phyloP scores from a whole-genome alignment of 2,888 invertebrate species.

The Scaeva pyrastri region DNA sequence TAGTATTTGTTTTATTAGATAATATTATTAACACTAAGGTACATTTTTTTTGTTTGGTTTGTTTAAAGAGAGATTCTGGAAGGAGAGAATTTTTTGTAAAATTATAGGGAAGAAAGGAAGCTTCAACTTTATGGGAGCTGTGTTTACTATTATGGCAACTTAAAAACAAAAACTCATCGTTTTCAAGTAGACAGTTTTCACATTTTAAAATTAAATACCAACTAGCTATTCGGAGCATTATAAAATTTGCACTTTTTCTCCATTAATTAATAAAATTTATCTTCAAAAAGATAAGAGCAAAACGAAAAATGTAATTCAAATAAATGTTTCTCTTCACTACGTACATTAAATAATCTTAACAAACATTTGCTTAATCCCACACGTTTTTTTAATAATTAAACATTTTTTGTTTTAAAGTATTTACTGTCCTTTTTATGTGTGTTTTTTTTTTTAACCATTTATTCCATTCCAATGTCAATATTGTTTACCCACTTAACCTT shows the following conservation, averaged over 20 bases:
- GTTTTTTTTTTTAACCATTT: constrained; percentile 16
- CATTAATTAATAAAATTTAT: too few relatives aligned
- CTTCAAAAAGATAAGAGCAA: too few relatives aligned
- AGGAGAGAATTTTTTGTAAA: not conserved
- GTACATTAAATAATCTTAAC: too few relatives aligned
- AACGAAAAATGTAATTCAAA: too few relatives aligned
- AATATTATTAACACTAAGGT: constrained; percentile 17
- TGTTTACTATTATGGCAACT: constrained; percentile 7
- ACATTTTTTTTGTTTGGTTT: constrained; percentile 19
- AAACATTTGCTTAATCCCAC: constrained; percentile 10
- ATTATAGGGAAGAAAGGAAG: not conserved
- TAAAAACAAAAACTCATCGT: too few relatives aligned
- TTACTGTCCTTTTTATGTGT: constrained; percentile 59
- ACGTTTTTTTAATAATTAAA: not conserved
- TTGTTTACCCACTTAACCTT: constrained; percentile 70
- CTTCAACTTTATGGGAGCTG: not conserved
- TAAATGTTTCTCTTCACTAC: too few relatives aligned
- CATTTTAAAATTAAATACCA: too few relatives aligned
- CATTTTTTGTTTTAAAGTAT: constrained; percentile 16
- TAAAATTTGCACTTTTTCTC: too few relatives aligned
- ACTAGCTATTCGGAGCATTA: too few relatives aligned
- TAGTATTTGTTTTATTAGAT: constrained; percentile 7
- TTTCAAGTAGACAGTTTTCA: too few relatives aligned
- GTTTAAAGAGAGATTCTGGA: constrained; percentile 44
- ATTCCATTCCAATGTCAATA: constrained; percentile 61